Conservation (phyloP, 2,888 invertebrate genomes). For the Drosophila eohydei region DNA sequence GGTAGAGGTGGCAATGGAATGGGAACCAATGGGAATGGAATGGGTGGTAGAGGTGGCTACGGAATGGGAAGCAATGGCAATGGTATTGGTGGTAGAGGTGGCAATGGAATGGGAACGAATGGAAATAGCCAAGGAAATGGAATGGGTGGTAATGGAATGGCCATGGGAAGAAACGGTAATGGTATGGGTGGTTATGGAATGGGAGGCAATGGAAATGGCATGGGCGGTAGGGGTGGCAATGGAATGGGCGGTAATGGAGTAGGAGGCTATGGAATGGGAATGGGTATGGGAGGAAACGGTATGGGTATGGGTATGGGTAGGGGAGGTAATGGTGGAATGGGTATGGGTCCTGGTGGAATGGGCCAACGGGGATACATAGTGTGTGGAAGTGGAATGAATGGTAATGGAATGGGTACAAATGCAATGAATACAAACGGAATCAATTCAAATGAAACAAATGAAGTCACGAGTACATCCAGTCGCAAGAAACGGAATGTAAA, state of each 20-base stretch:
- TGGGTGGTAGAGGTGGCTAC: neutral
- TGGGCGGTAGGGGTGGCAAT: conserved; percentile 7
- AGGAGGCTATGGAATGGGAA: conserved; percentile 9
- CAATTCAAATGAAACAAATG: conserved; percentile 21
- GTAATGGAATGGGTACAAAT: conserved; percentile 6
- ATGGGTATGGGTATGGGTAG: neutral
- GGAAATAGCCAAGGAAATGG: neutral
- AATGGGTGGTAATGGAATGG: neutral
- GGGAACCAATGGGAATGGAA: neutral
- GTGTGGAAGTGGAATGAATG: conserved; percentile 10
- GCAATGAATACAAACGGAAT: conserved; percentile 17
- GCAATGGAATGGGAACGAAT: neutral
- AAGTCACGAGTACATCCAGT: neutral
- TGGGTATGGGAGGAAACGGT: neutral
- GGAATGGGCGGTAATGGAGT: conserved; percentile 12
- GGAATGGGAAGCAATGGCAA: conserved; percentile 9
- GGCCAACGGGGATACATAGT: neutral
- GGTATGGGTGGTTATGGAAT: neutral
- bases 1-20: neutral
- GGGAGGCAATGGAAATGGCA: neutral
- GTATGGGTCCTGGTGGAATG: neutral
- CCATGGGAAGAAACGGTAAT: neutral
- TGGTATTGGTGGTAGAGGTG: conserved; percentile 14
- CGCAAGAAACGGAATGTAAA: conserved; percentile 25
- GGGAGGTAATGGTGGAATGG: neutral